Evolutionary conservation across 2,113 vertebrate species (phyloP).

Genomic region (Oophaga pumilio): DNA sequence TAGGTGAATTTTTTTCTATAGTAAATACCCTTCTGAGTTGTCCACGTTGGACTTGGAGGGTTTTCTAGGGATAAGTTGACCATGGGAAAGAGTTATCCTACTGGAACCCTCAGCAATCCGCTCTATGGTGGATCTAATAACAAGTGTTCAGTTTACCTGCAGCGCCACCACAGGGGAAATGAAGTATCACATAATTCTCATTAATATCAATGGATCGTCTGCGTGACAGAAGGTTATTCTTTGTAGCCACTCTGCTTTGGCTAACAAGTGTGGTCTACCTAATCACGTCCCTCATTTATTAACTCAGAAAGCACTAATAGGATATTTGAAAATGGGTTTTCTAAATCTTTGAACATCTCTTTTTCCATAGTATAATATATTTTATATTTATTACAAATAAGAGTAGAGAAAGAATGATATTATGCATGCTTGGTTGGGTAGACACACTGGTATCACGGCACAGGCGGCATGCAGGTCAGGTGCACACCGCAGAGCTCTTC

Average conservation of each 20-base stretch:
- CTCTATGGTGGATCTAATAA: too few species aligned
- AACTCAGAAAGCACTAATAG: not conserved
- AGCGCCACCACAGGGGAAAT: too few species aligned
- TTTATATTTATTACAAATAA: not conserved
- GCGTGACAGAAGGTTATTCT: too few species aligned
- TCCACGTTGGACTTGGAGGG: too few species aligned
- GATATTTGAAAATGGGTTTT: not conserved
- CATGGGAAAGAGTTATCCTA: too few species aligned
- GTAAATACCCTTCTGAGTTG: too few species aligned
- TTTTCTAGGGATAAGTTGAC: too few species aligned
- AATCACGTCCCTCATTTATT: not conserved
- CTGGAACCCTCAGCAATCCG: too few species aligned
- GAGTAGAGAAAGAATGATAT: not conserved
- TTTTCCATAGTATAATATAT: not conserved
- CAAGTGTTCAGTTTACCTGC: too few species aligned
- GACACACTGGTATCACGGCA: conserved; percentile 2
- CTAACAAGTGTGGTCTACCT: not conserved
- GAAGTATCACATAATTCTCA: too few species aligned
- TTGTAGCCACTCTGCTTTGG: not conserved
- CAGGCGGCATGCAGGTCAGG: conserved; percentile 31
- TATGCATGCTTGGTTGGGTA: conserved; percentile 43
- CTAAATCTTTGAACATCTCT: not conserved
- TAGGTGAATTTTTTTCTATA: too few species aligned
- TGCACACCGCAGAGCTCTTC: conserved; percentile 5
- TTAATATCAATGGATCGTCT: too few species aligned